These are phyloP conservation scores for Ectropis crepuscularia DNA, from an alignment of 2,888 invertebrate species.

Conservation along the genomic window DNA sequence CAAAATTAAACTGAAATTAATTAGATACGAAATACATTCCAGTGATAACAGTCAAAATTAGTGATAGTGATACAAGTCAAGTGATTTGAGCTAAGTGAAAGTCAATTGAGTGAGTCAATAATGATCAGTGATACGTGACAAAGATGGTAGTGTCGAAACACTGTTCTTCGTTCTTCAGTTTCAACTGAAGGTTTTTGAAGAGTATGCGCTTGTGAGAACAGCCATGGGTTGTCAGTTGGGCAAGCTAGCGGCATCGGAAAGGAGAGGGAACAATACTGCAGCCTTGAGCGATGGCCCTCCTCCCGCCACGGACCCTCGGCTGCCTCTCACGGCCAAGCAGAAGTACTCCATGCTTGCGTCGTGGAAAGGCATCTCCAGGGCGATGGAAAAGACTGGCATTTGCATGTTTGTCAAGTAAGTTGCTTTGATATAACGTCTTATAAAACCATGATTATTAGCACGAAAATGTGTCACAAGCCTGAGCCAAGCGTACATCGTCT, in stretches of 20 bases:
- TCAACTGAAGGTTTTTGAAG: slow-evolving; percentile 4
- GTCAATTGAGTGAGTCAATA: neutral
- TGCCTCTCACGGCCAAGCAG: slow-evolving; percentile 94
- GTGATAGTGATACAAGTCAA: neutral
- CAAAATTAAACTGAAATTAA: neutral
- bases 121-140: slow-evolving; percentile 7
- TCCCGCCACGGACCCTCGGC: slow-evolving; percentile 89
- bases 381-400: slow-evolving; percentile 94
- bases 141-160: slow-evolving; percentile 22
- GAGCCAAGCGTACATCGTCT: too few species aligned
- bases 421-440: slow-evolving; percentile 11
- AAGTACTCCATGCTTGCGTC: slow-evolving; percentile 95
- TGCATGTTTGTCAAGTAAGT: slow-evolving; percentile 97
- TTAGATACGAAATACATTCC: too few species aligned
- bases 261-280: slow-evolving; percentile 74
- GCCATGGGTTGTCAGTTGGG: slow-evolving; percentile 91
- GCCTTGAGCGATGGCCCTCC: slow-evolving; percentile 85
- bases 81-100: neutral
- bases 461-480: too few species aligned
- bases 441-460: neutral
- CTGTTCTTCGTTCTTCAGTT: too few species aligned
- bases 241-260: slow-evolving; percentile 87
- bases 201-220: slow-evolving; percentile 33
- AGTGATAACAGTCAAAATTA: neutral
- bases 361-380: slow-evolving; percentile 95